These are phyloP conservation scores for Zaprionus obscuricornis DNA, from an alignment of 2,888 invertebrate genomes.

Conservation along the genomic window DNA sequence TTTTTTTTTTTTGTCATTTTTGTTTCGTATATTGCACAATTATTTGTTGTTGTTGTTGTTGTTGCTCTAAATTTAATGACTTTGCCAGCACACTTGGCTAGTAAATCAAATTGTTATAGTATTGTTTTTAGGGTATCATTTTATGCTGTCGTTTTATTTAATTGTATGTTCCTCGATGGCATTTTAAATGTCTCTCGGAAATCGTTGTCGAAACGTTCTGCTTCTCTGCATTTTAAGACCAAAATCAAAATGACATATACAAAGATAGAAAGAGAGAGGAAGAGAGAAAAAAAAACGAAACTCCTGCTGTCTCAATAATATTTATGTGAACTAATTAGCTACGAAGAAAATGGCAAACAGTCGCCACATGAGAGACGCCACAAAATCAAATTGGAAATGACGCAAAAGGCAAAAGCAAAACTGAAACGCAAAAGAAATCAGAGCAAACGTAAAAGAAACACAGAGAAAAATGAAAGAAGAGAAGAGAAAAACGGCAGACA, in stretches of 20 bases:
- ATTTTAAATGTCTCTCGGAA: slow-evolving; percentile 51
- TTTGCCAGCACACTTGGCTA: slow-evolving; percentile 49
- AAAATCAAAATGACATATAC: too few relatives aligned
- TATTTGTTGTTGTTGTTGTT: slow-evolving; percentile 20
- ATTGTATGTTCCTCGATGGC: slow-evolving; percentile 40
- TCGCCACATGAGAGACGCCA: slow-evolving; percentile 20
- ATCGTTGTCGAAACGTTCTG: slow-evolving; percentile 21
- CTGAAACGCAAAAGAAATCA: slow-evolving; percentile 41
- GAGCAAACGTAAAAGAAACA: slow-evolving; percentile 4
- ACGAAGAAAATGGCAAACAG: neutral
- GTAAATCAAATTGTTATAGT: slow-evolving; percentile 68
- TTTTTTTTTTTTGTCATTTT: slow-evolving; percentile 32
- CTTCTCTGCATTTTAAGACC: neutral
- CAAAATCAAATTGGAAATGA: slow-evolving; percentile 46
- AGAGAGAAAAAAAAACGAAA: slow-evolving; percentile 11
- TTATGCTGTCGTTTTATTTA: slow-evolving; percentile 57
- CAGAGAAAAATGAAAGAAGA: neutral
- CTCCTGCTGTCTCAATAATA: slow-evolving; percentile 12
- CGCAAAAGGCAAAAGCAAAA: slow-evolving; percentile 12
- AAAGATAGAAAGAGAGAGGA: too few relatives aligned
- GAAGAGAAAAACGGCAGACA: too few relatives aligned
- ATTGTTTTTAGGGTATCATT: slow-evolving; percentile 20
- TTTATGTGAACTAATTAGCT: slow-evolving; percentile 47
- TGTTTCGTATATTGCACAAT: slow-evolving; percentile 47
- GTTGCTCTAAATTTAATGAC: slow-evolving; percentile 67